Percentiles rank a stretch among this genome's conserved stretches.
phyloP scores from a whole-genome alignment of 2,888 invertebrate genomes.

The Pteria penguin region DNA sequence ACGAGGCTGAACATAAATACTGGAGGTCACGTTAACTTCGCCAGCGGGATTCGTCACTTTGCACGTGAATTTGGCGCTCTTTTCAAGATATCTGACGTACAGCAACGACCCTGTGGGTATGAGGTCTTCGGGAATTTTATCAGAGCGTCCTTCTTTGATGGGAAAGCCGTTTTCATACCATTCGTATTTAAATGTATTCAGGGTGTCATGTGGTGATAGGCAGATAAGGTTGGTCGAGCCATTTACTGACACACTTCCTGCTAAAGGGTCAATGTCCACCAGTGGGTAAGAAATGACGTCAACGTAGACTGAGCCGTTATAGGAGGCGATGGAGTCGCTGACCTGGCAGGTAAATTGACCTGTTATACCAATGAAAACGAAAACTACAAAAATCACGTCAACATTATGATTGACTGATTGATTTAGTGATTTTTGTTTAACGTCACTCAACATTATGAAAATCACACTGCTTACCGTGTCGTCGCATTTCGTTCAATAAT shows the following conservation, averaged over 20 bases:
- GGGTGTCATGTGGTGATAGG: slow-evolving; percentile 68
- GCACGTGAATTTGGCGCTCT: slow-evolving; percentile 68
- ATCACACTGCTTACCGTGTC: too few relatives aligned
- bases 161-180: slow-evolving; percentile 58
- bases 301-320: slow-evolving; percentile 57
- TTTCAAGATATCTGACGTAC: slow-evolving; percentile 48
- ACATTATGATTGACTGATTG: too few relatives aligned
- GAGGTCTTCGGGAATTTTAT: slow-evolving; percentile 62
- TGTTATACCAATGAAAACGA: too few relatives aligned
- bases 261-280: slow-evolving; percentile 68
- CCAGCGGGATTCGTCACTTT: slow-evolving; percentile 69
- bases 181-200: slow-evolving; percentile 59
- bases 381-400: too few relatives aligned
- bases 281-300: slow-evolving; percentile 67
- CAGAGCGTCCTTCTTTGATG: slow-evolving; percentile 41
- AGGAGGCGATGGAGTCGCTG: slow-evolving; percentile 57
- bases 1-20: slow-evolving; percentile 63
- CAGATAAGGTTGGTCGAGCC: slow-evolving; percentile 60
- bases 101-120: slow-evolving; percentile 70
- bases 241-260: slow-evolving; percentile 55
- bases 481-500: too few relatives aligned
- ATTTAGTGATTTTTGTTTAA: too few relatives aligned
- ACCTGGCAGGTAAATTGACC: slow-evolving; percentile 69
- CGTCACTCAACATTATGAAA: too few relatives aligned
- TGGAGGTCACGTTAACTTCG: slow-evolving; percentile 55